Percentiles rank a stretch among this genome's conserved stretches.
Conservation (phyloP, 1,140 invertebrate species). For the Calliopsis andreniformis region DNA sequence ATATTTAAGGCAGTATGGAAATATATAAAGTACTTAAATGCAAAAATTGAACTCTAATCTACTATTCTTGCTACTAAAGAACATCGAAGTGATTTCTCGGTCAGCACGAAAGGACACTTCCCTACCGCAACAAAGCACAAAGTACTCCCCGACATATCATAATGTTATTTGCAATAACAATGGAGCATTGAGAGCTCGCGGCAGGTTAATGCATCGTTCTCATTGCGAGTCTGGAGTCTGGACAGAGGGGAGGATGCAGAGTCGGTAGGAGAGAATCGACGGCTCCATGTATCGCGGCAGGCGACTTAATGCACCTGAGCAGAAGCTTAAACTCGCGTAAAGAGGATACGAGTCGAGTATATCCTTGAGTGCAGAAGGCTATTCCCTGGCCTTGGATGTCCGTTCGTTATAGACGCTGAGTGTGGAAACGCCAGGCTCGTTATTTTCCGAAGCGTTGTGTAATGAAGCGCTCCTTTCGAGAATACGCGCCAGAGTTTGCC, state of each 20-base stretch:
- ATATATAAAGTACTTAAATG: too few relatives aligned
- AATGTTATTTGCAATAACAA: too few relatives aligned
- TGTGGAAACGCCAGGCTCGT: conserved; percentile 58
- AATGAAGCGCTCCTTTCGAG: conserved; percentile 47
- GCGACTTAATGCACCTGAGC: conserved; percentile 47
- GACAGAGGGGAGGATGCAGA: conserved; percentile 27
- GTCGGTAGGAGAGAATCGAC: not conserved
- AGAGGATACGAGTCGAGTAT: conserved; percentile 35
- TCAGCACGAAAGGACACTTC: too few relatives aligned
- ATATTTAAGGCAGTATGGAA: too few relatives aligned
- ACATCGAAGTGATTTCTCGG: too few relatives aligned
- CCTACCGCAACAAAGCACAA: too few relatives aligned
- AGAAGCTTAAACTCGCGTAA: conserved; percentile 55
- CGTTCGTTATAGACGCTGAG: conserved; percentile 52
- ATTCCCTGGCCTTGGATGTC: conserved; percentile 61
- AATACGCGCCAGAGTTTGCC: conserved; percentile 29
- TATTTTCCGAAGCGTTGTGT: conserved; percentile 61
- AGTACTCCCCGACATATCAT: too few relatives aligned
- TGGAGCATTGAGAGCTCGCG: conserved; percentile 43
- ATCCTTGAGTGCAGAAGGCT: conserved; percentile 65
- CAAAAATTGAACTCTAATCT: too few relatives aligned
- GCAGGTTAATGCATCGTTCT: conserved; percentile 48
- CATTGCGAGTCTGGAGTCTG: conserved; percentile 41
- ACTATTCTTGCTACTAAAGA: too few relatives aligned
- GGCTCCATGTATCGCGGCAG: not conserved